These are phyloP conservation scores for Cheilosia pagana DNA, from an alignment of 2,888 invertebrate genomes.

Conservation along the genomic window DNA sequence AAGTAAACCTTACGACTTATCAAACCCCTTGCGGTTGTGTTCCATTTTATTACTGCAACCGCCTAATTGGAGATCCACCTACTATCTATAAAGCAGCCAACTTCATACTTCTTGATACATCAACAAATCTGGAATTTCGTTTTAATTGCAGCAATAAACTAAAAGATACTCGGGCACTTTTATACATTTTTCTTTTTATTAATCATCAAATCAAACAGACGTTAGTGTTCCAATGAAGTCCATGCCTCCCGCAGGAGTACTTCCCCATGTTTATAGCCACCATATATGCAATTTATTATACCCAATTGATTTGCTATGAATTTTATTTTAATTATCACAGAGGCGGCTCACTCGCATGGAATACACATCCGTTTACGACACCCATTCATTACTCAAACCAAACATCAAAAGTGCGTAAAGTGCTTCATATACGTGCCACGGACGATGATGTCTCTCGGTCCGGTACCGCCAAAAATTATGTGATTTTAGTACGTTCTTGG, in stretches of 20 bases:
- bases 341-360: conserved; percentile 4
- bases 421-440: conserved; percentile 24
- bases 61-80: background rate
- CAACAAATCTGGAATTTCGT: background rate
- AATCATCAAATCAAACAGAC: conserved; percentile 10
- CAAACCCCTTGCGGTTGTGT: background rate
- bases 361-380: conserved; percentile 45
- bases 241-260: background rate
- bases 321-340: conserved; percentile 49
- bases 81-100: background rate
- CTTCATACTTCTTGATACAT: conserved; percentile 5
- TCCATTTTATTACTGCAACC: background rate
- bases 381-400: conserved; percentile 26
- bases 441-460: background rate
- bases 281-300: background rate
- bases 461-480: conserved; percentile 4
- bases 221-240: background rate
- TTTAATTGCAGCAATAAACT: conserved; percentile 14
- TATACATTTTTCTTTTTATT: conserved; percentile 9
- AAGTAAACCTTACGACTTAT: background rate
- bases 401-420: conserved; percentile 58
- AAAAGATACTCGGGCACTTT: background rate
- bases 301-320: conserved; percentile 64
- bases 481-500: conserved; percentile 14
- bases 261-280: background rate